Base-by-base conservation (phyloP, 2,888 invertebrate genomes). In the Adineta ricciae region DNA sequence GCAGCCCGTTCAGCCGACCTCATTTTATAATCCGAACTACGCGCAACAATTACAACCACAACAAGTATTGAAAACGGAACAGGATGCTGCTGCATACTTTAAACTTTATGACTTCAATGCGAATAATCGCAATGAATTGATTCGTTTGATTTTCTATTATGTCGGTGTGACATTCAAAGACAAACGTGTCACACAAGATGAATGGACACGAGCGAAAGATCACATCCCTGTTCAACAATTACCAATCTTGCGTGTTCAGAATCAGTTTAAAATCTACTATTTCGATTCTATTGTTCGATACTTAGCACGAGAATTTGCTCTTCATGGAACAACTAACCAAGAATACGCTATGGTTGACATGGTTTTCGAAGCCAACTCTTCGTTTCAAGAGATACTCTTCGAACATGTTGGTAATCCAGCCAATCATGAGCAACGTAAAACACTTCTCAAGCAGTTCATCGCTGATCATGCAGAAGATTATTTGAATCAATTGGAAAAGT, bases 401-500 rank as follows among this genome's bases (percentile, higher is more conserved):
- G 78, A 38, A 78, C 11, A 14, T n/a, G 41, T 78, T 0, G 2
- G 41, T 16, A 41, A 24, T 14, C 0, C n/a, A 8, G 2, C 24
- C 2, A 9, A 21, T 41, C 0, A 24, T 41, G 24, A 78, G n/a
- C 24, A 78, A 41, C 78, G 36, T 11, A 38, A 41, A 41, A 1
- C 19, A 11, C 1, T n/a, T n/a, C 2, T 41, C 24, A 41, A 21
- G n/a, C n/a, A 41, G n/a, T 78, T 78, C 14, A n/a, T 41, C 41
- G 1, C 3, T 38, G 14, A 41, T 78, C n/a, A 78, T 41, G 78
- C 24, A n/a, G n/a, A 8, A 41, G 19, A n/a, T n/a, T 41, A 41
- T 78, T 78, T 78, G 41, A 78, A 78, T 41, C 78, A 41, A 78
- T n/a, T 78, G 11, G 78, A 78, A 41, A 41, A 38, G n/a, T 24